Evolutionary conservation across 2,797 vertebrate species (phyloP).

Genomic region (Takifugu rubripes): DNA sequence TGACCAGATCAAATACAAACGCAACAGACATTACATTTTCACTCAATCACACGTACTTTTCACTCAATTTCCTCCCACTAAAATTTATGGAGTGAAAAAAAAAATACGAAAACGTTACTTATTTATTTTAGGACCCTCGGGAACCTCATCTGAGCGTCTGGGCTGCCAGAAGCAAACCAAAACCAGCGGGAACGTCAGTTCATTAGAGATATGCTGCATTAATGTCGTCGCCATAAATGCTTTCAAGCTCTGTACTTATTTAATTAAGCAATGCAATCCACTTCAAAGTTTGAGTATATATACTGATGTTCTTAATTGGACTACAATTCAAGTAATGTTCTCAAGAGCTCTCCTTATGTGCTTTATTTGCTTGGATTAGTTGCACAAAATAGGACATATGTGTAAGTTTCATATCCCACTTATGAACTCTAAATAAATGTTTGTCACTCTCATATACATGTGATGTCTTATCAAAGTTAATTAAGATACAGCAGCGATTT

Average conservation of each 20-base stretch:
- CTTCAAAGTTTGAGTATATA: not conserved
- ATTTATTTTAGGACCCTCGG: not conserved
- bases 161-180: not conserved
- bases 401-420: not conserved
- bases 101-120: not conserved
- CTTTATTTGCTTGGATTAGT: too few species aligned
- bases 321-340: not conserved
- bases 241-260: conserved; percentile 3
- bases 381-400: not conserved
- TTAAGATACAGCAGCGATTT: too few species aligned
- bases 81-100: conserved; percentile 4
- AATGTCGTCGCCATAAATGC: conserved; percentile 14
- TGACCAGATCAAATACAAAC: not conserved
- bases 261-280: conserved; percentile 25
- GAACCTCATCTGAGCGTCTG: not conserved
- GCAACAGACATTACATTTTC: not conserved
- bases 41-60: not conserved
- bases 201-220: conserved; percentile 10
- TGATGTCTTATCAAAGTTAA: not conserved
- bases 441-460: not conserved
- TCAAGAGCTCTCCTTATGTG: too few species aligned
- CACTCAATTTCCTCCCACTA: not conserved
- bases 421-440: not conserved
- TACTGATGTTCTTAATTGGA: conserved; percentile 37
- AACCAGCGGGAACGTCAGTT: conserved; percentile 4